Base-by-base conservation (phyloP, 1,140 invertebrate species). In the Heliothis virescens region DNA sequence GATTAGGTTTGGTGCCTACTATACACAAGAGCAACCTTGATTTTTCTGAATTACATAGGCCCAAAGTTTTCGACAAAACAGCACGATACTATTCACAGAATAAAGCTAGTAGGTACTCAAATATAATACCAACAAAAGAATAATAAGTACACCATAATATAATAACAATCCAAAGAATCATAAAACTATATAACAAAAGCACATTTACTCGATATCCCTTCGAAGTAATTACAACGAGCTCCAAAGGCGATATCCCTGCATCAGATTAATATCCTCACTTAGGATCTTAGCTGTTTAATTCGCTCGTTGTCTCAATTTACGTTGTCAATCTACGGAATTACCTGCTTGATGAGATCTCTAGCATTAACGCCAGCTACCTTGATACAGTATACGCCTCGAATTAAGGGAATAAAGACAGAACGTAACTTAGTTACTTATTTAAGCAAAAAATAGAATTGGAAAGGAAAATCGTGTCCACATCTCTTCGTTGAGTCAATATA, bases 221-320 rank as follows among this genome's bases (percentile, higher is more conserved):
- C 69, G 16, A 15, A 41, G 69, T 57, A 57, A 74, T 74, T 60
- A 74, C 72, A 48, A 48, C 16, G 57, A 11, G 62, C 12, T 26
- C 21, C 13, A 5, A 34, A 53, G 50, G 53, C 11, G 15, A 71
- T 67, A 82, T 71, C 76, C 55, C 47, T 47, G 16, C 29, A 76
- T 79, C 62, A 75, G 34, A 83, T 81, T 82, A 84, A 83, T 85
- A 83, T 80, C 73, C 74, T 74, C 63, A 72, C 83, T 82, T 82
- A 62, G 29, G 57, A 78, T 71, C 73, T 76, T 53, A 63, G 48
- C 65, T 65, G 74, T 76, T 79, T 85, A 85, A 85, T 84, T 87
- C 84, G 41, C 79, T 77, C 84, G 74, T 88, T 86, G 79, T 82
- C 82, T 60, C 72, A 87, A 89, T 89, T 89, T 87, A 87, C 84